Evolutionary conservation across 1,140 invertebrate genomes (phyloP).

Genomic region (Pseudoatta argentina): DNA sequence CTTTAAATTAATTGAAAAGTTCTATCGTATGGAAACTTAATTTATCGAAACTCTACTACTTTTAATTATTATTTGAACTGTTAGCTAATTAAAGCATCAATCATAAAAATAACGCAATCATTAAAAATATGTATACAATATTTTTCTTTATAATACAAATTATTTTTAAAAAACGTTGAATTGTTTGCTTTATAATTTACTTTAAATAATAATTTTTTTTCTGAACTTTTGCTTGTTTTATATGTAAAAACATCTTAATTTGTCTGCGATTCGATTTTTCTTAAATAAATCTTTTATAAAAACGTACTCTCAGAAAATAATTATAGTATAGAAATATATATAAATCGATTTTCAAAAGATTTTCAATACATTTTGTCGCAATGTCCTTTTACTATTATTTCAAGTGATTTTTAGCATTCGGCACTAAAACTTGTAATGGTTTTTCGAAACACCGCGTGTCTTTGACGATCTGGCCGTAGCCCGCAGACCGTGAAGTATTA

Average conservation of each 20-base stretch:
- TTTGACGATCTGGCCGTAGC: neutral
- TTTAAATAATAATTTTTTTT: slow-evolving; percentile 22
- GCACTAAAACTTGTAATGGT: slow-evolving; percentile 9
- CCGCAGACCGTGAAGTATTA: neutral
- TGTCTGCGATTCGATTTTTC: neutral
- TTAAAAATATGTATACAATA: neutral
- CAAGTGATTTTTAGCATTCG: neutral
- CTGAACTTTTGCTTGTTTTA: neutral
- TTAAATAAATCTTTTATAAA: slow-evolving; percentile 5
- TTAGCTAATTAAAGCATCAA: neutral
- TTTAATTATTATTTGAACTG: neutral
- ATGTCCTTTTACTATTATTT: neutral
- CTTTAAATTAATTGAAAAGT: neutral
- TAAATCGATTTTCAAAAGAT: neutral
- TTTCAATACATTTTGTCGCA: neutral
- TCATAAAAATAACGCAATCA: neutral
- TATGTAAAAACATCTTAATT: neutral
- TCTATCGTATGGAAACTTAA: neutral
- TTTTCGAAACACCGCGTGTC: neutral
- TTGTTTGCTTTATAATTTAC: neutral
- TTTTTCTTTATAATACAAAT: neutral
- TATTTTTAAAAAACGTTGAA: neutral
- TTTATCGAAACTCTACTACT: neutral
- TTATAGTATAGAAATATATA: neutral
- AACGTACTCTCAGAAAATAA: neutral